These are phyloP conservation scores for Hypocryptadius cinnamomeus DNA, from an alignment of 2,113 vertebrate species.

Conservation along the genomic window DNA sequence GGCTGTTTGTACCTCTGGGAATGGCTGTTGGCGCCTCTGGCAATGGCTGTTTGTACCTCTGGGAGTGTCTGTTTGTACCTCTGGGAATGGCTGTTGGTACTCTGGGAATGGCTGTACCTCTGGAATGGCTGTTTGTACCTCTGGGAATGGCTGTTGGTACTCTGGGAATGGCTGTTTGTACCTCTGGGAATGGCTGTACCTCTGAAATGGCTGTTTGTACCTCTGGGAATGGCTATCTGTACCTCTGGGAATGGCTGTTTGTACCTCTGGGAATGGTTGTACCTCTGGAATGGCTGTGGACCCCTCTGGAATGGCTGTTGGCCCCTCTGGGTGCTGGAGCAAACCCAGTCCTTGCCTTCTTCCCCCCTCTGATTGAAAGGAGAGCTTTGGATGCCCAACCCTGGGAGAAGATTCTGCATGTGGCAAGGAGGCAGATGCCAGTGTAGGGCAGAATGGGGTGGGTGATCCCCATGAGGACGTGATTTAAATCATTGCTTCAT, in stretches of 20 bases:
- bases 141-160: too few species aligned
- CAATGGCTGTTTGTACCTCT: background rate
- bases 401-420: background rate
- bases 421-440: background rate
- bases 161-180: background rate
- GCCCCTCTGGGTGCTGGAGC: background rate
- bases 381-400: background rate
- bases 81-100: too few species aligned
- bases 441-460: background rate
- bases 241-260: background rate
- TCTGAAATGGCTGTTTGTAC: too few species aligned
- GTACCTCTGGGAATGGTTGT: background rate
- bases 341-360: background rate
- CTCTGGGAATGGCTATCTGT: too few species aligned
- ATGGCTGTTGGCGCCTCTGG: background rate
- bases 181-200: background rate
- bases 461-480: background rate
- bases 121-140: too few species aligned
- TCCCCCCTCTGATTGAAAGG: background rate
- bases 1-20: background rate
- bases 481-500: background rate
- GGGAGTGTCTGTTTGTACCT: too few species aligned
- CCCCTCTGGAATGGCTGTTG: background rate
- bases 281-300: background rate
- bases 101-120: too few species aligned